Conservation (phyloP, 2,113 vertebrate species). For the Campylorhamphus procurvoides region DNA sequence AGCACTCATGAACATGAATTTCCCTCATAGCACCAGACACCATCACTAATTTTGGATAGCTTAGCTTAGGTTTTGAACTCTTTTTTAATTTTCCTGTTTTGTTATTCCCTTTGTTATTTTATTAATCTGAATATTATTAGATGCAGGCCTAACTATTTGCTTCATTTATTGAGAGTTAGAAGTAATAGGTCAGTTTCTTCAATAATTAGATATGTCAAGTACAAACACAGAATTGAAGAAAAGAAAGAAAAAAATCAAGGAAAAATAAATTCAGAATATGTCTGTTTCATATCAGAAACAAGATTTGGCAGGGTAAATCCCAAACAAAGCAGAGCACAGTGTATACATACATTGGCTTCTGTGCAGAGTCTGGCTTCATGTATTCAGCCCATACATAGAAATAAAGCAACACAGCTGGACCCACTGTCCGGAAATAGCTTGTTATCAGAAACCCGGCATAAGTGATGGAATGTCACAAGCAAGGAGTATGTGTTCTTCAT, state of each 20-base stretch:
- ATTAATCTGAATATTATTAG: neutral
- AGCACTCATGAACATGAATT: neutral
- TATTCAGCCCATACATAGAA: neutral
- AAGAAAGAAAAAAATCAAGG: neutral
- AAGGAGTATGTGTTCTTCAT: constrained; percentile 21
- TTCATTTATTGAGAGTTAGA: neutral
- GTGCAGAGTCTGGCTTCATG: neutral
- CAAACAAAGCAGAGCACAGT: neutral
- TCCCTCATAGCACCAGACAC: neutral
- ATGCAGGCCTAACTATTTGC: neutral
- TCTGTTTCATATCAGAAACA: neutral
- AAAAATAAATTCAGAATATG: neutral
- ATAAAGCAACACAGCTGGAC: constrained; percentile 35
- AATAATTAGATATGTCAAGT: neutral
- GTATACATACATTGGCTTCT: neutral
- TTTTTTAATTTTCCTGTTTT: neutral
- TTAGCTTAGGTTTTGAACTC: neutral
- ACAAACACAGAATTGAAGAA: neutral
- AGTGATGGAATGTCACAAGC: neutral
- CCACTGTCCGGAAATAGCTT: constrained; percentile 9
- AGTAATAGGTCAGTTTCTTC: neutral
- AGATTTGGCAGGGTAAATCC: neutral
- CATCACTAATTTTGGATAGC: neutral
- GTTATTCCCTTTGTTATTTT: neutral
- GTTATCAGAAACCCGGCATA: constrained; percentile 4